Base-by-base conservation (phyloP, 2,797 vertebrate genomes). In the Acipenser ruthenus region DNA sequence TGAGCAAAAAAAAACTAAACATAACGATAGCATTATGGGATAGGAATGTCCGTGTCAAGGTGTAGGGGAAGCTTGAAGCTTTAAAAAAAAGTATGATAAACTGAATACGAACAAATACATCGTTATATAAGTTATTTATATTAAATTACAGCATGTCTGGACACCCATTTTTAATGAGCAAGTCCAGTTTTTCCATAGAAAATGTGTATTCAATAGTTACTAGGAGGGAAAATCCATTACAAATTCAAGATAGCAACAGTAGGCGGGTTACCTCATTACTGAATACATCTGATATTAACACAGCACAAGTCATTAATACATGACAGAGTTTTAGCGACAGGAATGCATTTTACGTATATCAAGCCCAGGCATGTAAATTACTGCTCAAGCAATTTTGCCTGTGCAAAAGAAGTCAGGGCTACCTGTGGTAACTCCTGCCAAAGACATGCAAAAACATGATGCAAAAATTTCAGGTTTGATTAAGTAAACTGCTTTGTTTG, bases 371-470 rank as follows among this genome's bases (percentile, higher is more conserved):
- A 58, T 11, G 15, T n/a, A 7, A 58, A 58, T 58, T 11, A 58
- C 12, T 58, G 10, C 55, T n/a, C 12, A 58, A 58, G 55, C 15
- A 58, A 58, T 58, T 58, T 58, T 13, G 15, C 12, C 55, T 58
- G 7, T 11, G n/a, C 55, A 58, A 58, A 58, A 13, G 10, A 58
- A 58, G 11, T 15, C 55, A 58, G 10, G 15, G 7, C 55, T 58
- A 13, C 55, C 10, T 58, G 12, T 58, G 55, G 15, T 58, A 58
- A n/a, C 12, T 58, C 7, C 10, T 11, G 12, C 12, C 55, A n/a
- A 58, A 58, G 55, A 58, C 55, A 58, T 7, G 55, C 55, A 58
- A 58, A 58, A 58, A 58, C 55, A 65, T 7, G 37, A 56, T 61
- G 23, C 56, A 7, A 49, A 47, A 56, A 61, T 15, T 64, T 52